phyloP scores from a whole-genome alignment of 2,113 vertebrate genomes.

The Oncorhynchus tshawytscha region DNA sequence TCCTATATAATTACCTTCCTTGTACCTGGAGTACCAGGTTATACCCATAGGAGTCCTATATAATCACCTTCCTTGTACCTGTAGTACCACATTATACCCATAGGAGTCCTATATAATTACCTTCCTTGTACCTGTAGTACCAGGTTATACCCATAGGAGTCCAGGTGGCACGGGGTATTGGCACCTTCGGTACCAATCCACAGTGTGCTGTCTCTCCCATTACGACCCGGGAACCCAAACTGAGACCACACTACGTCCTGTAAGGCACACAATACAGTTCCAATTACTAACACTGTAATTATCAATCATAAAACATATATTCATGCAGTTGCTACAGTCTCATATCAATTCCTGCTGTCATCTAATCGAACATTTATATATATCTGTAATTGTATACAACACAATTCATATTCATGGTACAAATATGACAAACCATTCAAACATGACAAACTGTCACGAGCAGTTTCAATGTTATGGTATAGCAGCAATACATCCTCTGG shows the following conservation, averaged over 20 bases:
- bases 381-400: too few species aligned
- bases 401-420: too few species aligned
- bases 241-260: conserved; percentile 90
- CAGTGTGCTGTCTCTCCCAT: conserved; percentile 86
- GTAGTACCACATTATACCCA: conserved; percentile 91
- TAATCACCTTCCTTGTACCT: conserved; percentile 92
- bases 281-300: not conserved
- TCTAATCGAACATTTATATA: too few species aligned
- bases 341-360: too few species aligned
- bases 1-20: conserved; percentile 86
- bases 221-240: conserved; percentile 89
- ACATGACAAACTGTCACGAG: too few species aligned
- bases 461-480: too few species aligned
- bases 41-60: conserved; percentile 86
- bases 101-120: conserved; percentile 85
- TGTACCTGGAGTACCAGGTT: conserved; percentile 94
- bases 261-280: conserved; percentile 2
- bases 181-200: conserved; percentile 91
- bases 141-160: conserved; percentile 93
- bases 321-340: too few species aligned
- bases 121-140: conserved; percentile 95
- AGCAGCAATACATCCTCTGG: too few species aligned
- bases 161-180: conserved; percentile 93
- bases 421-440: too few species aligned
- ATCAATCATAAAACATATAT: too few species aligned